Percentiles rank a stretch among this genome's conserved stretches.
phyloP scores from a whole-genome alignment of 2,888 invertebrate species.

The Luperina nickerlii region DNA sequence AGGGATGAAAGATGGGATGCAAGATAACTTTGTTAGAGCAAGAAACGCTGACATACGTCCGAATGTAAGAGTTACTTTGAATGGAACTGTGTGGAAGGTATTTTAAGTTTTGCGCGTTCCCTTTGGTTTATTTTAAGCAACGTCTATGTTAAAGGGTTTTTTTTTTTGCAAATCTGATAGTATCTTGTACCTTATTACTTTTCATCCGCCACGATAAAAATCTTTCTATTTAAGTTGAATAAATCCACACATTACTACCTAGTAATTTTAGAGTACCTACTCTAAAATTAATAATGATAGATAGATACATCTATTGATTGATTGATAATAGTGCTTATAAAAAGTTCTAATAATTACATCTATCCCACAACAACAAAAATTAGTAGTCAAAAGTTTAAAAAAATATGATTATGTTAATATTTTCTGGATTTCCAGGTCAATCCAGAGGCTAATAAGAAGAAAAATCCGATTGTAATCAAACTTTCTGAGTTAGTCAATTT shows the following conservation, averaged over 20 bases:
- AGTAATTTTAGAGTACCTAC: background rate
- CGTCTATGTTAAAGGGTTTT: background rate
- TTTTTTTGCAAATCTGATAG: background rate
- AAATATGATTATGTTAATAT: too few relatives aligned
- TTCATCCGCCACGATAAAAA: background rate
- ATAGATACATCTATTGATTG: too few relatives aligned
- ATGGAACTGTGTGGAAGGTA: slow-evolving; percentile 3
- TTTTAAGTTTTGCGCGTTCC: background rate
- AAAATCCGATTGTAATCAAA: background rate
- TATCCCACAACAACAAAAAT: too few relatives aligned
- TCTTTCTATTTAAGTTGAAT: background rate
- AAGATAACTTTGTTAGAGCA: slow-evolving; percentile 41
- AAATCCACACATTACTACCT: background rate
- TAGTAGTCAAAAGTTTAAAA: too few relatives aligned
- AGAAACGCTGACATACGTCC: slow-evolving; percentile 38
- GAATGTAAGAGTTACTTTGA: slow-evolving; percentile 24
- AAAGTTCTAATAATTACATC: too few relatives aligned
- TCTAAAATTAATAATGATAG: background rate
- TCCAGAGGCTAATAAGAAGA: background rate
- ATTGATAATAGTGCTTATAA: too few relatives aligned
- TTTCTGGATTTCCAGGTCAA: background rate
- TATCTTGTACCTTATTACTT: background rate
- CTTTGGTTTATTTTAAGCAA: background rate
- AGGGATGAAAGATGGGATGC: slow-evolving; percentile 58
- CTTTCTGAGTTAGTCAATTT: background rate